Evolutionary conservation across 2,797 vertebrate genomes (phyloP).

Genomic region (Typhlichthys subterraneus): DNA sequence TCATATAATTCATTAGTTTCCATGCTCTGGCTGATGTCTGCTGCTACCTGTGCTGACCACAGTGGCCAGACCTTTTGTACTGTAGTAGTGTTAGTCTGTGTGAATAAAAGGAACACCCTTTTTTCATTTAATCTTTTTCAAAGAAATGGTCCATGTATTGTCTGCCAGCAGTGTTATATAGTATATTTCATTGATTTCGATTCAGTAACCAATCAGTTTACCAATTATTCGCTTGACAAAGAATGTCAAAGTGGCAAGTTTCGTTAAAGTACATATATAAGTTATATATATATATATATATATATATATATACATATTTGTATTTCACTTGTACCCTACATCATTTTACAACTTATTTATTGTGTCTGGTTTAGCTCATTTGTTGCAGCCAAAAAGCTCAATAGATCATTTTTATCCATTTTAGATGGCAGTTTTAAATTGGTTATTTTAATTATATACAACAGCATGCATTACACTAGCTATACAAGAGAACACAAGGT

Average conservation of each 20-base stretch:
- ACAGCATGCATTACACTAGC: not conserved
- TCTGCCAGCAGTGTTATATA: not conserved
- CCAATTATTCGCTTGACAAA: too few species aligned
- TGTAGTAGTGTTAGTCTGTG: conserved; percentile 25
- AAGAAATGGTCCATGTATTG: too few species aligned
- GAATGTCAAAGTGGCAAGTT: too few species aligned
- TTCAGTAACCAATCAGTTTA: not conserved
- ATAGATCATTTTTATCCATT: not conserved
- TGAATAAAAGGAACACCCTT: conserved; percentile 55
- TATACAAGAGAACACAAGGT: not conserved
- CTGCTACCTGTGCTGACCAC: conserved; percentile 59
- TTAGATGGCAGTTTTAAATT: too few species aligned
- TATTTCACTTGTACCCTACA: not conserved
- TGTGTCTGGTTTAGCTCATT: not conserved
- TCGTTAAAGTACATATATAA: too few species aligned
- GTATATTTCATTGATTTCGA: conserved; percentile 35
- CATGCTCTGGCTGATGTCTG: conserved; percentile 50
- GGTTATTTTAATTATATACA: too few species aligned
- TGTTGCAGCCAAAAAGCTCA: not conserved
- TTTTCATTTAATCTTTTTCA: too few species aligned
- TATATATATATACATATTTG: not conserved
- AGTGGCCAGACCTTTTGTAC: conserved; percentile 41
- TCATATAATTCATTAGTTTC: conserved; percentile 62
- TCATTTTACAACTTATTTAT: not conserved
- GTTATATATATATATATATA: too few species aligned